Evolutionary conservation across 2,888 invertebrate species (phyloP), one percentile per base, ranked within the genome.

Genomic region (Pseudeuparius sepicola): DNA sequence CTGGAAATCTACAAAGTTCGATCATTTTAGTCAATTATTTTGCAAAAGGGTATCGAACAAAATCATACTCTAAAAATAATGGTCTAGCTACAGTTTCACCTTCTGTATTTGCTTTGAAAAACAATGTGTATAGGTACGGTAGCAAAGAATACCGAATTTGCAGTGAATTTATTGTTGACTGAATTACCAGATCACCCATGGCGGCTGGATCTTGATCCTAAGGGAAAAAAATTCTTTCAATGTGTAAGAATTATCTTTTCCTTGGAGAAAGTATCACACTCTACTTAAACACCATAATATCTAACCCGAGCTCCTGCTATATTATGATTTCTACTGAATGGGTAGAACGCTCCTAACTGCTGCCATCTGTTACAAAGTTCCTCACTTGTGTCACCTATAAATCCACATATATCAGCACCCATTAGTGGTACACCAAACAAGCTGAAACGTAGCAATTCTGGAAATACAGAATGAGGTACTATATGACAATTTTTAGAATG

Each of bases 141-240:
- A 87, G 60, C 7, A 87, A 60, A 3, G 67, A 60, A 61, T 88
- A 88, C 16, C 86, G 71, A 28, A 71, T 66, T 2, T 61, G 57
- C 1, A 84, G 63, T 0, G 82, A 76, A 13, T 63, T 61, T 36
- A 66, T 67, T 1, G 79, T 71, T 0, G 83, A 78, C 7, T 57
- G 56, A 9, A 76, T 70, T 14, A 83, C 80, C 23, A 63, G 66
- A 1, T 68, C 61, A 2, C 84, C 83, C 53, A 84, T 61, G 10
- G 75, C 70, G 3, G 73, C 87, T 1, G 89, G 88, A 67, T 88
- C 88, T 68, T 89, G 88, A 18, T 79, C 76, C 81, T 80, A n/a
- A n/a, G n/a, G n/a, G n/a, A n/a, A n/a, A n/a, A n/a, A n/a, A n/a
- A n/a, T n/a, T n/a, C n/a, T n/a, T n/a, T n/a, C n/a, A n/a, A n/a